Base-by-base conservation (phyloP, 2,888 invertebrate species). In the Watsonalla binaria region DNA sequence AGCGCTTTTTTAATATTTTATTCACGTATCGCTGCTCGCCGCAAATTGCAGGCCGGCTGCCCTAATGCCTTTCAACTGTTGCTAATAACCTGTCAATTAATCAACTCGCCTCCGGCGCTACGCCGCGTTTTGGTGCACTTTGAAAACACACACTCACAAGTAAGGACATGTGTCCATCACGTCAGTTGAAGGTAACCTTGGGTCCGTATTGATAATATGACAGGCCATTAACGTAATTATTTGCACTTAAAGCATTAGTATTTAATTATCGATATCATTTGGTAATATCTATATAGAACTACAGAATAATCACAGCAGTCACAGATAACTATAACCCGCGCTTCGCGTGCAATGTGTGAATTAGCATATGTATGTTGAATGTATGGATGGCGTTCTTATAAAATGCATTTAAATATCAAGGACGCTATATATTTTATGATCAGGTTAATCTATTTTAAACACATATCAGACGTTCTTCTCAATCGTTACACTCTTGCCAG, bases 21-120 rank as follows among this genome's bases (percentile, higher is more conserved):
- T 86, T 86, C 83, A 82, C 83, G 82, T 74, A 76, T 76, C 78
- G 78, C 74, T 80, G 80, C 73, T 72, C 72, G 72, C 74, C 78
- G 75, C 80, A 90, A 90, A 90, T 90, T 90, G 88, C 87, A 90
- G 90, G 85, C 87, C 87, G 77, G 86, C 78, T 76, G 66, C 78
- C 85, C 90, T 90, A 89, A 90, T 90, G 89, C 87, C 88, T 90
- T 90, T 90, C 90, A 90, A 90, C 90, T 90, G 90, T 84, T 90
- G 86, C 90, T 90, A 90, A 90, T 90, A 89, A 85, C 89, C 90
- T 89, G 90, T 86, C 90, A 89, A 90, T 90, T 89, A 87, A 90
- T 90, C 88, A 89, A 87, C 72, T 80, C 67, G 82, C 84, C 84
- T 68, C 71, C 73, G 78, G 84, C 82, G 67, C 69, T 67, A 66